Base-by-base conservation (phyloP, 2,888 invertebrate species). In the Neria commutata region DNA sequence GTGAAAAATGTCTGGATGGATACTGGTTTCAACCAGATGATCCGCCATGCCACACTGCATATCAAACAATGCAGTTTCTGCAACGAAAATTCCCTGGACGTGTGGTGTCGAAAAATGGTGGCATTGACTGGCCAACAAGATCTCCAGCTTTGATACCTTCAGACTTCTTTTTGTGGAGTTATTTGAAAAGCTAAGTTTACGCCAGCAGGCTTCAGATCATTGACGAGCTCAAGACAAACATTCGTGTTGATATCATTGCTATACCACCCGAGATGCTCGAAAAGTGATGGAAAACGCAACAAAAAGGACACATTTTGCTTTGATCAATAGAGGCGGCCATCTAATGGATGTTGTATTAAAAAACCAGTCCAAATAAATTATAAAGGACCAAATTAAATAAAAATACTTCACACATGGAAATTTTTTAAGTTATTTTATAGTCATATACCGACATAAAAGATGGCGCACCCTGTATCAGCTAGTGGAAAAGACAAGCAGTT, bases 61-160 rank as follows among this genome's bases (percentile, higher is more conserved):
- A 48, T 11, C 8, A 48, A 14, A 48, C 48, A 25, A 17, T 46
- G 5, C 19, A 46, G 48, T 25, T 48, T 48, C 25, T 48, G 48
- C 25, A 48, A 25, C 48, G 26, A 48, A 48, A 48, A 25, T 48
- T 48, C 48, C 4, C 24, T 48, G 49, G 55, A 55, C 58, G 52
- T 52, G 23, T 52, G 45, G 33, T 58, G 58, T 58, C 58, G 52
- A 58, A 62, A 62, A 58, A 48, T 24, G 56, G 61, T 24, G 48
- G 51, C 42, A 62, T 58, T 46, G 49, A 61, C 57, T 61, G 57
- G 54, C 54, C 46, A 54, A 8, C 26, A 3, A 23, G 26, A 24
- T 48, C 48, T 16, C 23, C 48, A 25, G 26, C 23, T 46, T 46
- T 46, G 17, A 21, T 21, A 16, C 19, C 19, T 11, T 21, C 14